A percentile compares a stretch with the other conserved stretches of the same genome.
phyloP scores from a whole-genome alignment of 2,113 vertebrate species.

The Thinocorus orbignyianus region DNA sequence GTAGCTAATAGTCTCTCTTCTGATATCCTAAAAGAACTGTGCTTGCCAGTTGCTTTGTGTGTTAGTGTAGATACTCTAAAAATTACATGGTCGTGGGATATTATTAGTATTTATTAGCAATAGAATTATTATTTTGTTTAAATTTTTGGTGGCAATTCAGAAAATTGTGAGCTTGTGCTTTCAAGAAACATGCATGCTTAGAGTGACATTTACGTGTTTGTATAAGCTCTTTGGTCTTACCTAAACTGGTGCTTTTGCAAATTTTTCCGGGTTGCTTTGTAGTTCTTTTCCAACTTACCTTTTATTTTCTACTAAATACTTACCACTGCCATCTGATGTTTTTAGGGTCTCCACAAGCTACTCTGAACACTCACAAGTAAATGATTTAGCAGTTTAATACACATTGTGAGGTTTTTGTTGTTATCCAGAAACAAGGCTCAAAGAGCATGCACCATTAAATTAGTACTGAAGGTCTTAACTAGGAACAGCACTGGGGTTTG shows the following conservation, averaged over 20 bases:
- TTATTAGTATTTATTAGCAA: too few relatives aligned
- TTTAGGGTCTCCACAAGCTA: neutral
- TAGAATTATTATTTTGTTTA: neutral
- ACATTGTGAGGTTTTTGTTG: neutral
- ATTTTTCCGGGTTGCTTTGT: neutral
- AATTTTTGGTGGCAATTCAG: neutral
- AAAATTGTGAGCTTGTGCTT: neutral
- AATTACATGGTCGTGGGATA: neutral
- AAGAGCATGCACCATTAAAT: neutral
- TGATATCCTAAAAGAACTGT: neutral
- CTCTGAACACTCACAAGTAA: neutral
- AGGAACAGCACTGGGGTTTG: neutral
- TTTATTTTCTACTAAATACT: neutral
- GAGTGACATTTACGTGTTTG: neutral
- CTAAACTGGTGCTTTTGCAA: neutral
- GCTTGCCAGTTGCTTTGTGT: neutral
- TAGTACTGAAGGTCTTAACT: neutral
- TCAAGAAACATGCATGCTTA: rapidly evolving
- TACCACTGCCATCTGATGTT: neutral
- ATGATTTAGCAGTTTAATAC: neutral
- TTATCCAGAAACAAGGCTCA: neutral
- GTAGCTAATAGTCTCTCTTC: neutral
- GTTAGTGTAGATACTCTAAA: neutral
- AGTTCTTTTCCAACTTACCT: neutral
- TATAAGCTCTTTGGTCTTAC: neutral